A percentile compares a stretch with the other conserved stretches of the same genome.
These are phyloP conservation scores for Ceratotherium simum DNA, from an alignment of 2,113 vertebrate genomes.

Conservation along the genomic window DNA sequence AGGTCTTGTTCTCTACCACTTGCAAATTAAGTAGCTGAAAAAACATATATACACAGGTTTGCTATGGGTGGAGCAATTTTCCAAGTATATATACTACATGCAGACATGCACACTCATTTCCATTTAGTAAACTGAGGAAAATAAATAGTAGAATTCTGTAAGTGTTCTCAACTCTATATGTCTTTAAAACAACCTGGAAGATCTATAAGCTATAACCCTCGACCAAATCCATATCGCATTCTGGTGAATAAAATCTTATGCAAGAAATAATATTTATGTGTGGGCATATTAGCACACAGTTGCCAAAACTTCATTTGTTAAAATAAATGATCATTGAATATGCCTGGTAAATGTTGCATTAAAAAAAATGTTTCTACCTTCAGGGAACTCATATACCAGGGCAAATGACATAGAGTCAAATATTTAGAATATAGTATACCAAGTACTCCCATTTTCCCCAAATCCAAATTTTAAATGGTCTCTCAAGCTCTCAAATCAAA, in stretches of 20 bases:
- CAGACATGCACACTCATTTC: not conserved
- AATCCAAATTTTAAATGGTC: constrained; percentile 49
- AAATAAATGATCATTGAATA: not conserved
- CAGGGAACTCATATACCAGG: not conserved
- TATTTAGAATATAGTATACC: constrained; percentile 13
- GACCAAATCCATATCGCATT: not conserved
- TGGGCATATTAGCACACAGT: not conserved
- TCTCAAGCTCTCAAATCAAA: constrained; percentile 54
- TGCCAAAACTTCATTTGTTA: constrained; percentile 23
- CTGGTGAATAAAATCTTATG: constrained; percentile 33
- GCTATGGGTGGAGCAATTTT: constrained; percentile 45
- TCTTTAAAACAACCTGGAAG: constrained; percentile 49
- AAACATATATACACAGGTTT: not conserved
- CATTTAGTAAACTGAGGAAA: constrained; percentile 26
- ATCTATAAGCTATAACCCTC: not conserved
- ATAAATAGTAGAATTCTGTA: constrained; percentile 17
- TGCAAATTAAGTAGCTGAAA: constrained; percentile 4
- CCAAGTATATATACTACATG: not conserved
- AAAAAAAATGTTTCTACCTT: constrained; percentile 43
- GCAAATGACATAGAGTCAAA: constrained; percentile 48
- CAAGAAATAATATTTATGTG: constrained; percentile 23
- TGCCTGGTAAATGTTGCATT: constrained; percentile 1
- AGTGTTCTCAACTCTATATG: constrained; percentile 10
- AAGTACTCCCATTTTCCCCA: constrained; percentile 6
- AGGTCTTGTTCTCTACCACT: constrained; percentile 5